Conservation (phyloP, 2,797 vertebrate genomes). For the Lateolabrax maculatus region DNA sequence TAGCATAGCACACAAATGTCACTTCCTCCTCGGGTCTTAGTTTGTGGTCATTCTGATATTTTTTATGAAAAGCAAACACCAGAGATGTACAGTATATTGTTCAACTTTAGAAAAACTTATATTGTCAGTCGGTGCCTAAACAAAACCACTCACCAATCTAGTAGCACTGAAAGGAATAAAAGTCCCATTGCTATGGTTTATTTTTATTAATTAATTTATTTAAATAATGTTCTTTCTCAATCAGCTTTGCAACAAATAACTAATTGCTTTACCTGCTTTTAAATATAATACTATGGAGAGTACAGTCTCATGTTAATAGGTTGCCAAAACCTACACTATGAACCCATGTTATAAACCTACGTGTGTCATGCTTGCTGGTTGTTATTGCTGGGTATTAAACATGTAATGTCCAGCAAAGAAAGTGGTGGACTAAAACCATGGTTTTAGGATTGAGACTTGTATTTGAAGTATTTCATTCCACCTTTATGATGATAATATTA, state of each 20-base stretch:
- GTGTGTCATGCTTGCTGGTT: not conserved
- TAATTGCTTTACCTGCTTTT: too few species aligned
- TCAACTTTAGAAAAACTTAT: conserved; percentile 35
- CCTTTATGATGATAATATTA: conserved; percentile 55
- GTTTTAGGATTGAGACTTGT: conserved; percentile 33
- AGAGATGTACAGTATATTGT: conserved; percentile 44
- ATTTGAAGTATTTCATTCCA: conserved; percentile 28
- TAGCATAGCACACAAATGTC: conserved; percentile 52
- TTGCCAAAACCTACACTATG: conserved; percentile 9
- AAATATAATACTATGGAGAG: conserved; percentile 11
- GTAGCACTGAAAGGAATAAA: conserved; percentile 50
- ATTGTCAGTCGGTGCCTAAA: conserved; percentile 50
- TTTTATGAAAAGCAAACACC: conserved; percentile 45
- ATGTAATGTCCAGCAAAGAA: conserved; percentile 2
- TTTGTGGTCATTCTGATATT: conserved; percentile 29
- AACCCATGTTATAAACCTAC: not conserved
- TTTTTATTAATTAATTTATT: conserved; percentile 13
- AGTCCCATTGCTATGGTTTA: not conserved
- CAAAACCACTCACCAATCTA: conserved; percentile 25
- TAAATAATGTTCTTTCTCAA: not conserved
- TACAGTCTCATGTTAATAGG: not conserved
- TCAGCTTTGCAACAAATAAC: not conserved
- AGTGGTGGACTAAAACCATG: conserved; percentile 14
- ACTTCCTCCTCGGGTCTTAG: conserved; percentile 19
- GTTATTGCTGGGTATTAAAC: conserved; percentile 13